A percentile compares a stretch with the other conserved stretches of the same genome.
These are phyloP conservation scores for Phylloscopus trochiloides DNA, from an alignment of 2,113 vertebrate genomes.

Conservation along the genomic window DNA sequence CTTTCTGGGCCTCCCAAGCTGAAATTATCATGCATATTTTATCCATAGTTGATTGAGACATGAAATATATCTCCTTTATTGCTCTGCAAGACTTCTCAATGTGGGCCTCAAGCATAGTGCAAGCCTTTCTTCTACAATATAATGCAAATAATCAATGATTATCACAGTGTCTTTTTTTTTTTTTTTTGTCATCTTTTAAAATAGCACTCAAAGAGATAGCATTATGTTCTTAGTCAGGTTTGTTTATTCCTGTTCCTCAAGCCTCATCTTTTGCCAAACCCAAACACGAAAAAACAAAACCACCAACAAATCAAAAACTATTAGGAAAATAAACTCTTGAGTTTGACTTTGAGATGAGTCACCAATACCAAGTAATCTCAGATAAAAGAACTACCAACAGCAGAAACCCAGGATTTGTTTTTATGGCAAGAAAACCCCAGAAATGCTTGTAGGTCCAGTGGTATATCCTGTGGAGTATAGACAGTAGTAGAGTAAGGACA, in stretches of 20 bases:
- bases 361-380: not conserved
- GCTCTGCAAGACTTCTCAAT: not conserved
- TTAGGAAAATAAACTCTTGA: not conserved
- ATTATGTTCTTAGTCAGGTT: not conserved
- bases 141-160: not conserved
- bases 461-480: not conserved
- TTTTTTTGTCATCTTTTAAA: not conserved
- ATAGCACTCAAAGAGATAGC: not conserved
- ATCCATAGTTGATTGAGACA: not conserved
- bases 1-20: constrained; percentile 15
- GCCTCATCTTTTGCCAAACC: not conserved
- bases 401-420: not conserved
- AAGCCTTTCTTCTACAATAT: not conserved
- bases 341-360: not conserved
- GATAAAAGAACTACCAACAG: not conserved
- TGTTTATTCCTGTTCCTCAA: not conserved
- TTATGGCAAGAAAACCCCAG: not conserved
- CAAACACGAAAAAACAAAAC: not conserved
- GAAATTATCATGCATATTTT: not conserved
- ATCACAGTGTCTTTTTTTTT: not conserved
- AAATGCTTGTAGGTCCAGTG: not conserved
- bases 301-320: not conserved
- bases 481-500: not conserved
- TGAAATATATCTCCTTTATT: not conserved
- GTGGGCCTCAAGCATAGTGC: not conserved